phyloP scores from a whole-genome alignment of 1,140 invertebrate genomes.

The Branchinecta lindahli region DNA sequence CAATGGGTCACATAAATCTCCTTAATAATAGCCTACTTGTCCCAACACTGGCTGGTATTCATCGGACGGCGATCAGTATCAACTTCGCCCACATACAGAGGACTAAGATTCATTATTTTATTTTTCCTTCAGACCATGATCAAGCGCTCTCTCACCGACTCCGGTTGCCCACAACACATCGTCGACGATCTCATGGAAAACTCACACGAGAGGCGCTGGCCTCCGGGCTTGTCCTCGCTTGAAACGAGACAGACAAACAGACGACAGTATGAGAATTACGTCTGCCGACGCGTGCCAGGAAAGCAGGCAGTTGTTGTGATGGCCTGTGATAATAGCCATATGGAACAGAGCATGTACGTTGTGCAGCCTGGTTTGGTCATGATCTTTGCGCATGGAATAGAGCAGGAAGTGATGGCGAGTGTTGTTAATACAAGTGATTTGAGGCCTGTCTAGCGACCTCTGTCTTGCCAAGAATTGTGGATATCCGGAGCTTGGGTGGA shows the following conservation, averaged over 20 bases:
- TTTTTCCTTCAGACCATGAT: constrained; percentile 59
- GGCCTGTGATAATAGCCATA: constrained; percentile 83
- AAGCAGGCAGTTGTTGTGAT: constrained; percentile 89
- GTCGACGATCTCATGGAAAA: constrained; percentile 92
- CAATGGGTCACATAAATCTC: too few relatives aligned
- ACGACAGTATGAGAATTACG: constrained; percentile 79
- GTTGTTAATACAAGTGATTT: neutral
- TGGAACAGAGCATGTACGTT: constrained; percentile 80
- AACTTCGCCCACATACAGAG: too few relatives aligned
- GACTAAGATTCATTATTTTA: neutral
- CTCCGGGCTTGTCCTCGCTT: constrained; percentile 71
- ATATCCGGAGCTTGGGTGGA: too few relatives aligned
- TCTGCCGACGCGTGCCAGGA: constrained; percentile 81
- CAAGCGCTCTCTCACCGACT: constrained; percentile 75
- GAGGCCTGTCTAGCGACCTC: neutral
- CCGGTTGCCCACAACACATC: constrained; percentile 76
- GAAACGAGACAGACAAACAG: constrained; percentile 86
- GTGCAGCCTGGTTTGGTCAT: constrained; percentile 91
- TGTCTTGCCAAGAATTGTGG: neutral
- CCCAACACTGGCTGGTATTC: neutral
- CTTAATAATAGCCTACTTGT: too few relatives aligned
- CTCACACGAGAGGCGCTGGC: constrained; percentile 88
- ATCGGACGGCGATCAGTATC: neutral
- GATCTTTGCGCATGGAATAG: constrained; percentile 96
- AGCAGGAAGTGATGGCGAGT: constrained; percentile 29